These are phyloP conservation scores for Spodoptera littoralis DNA, from an alignment of 2,888 invertebrate genomes.

Conservation along the genomic window DNA sequence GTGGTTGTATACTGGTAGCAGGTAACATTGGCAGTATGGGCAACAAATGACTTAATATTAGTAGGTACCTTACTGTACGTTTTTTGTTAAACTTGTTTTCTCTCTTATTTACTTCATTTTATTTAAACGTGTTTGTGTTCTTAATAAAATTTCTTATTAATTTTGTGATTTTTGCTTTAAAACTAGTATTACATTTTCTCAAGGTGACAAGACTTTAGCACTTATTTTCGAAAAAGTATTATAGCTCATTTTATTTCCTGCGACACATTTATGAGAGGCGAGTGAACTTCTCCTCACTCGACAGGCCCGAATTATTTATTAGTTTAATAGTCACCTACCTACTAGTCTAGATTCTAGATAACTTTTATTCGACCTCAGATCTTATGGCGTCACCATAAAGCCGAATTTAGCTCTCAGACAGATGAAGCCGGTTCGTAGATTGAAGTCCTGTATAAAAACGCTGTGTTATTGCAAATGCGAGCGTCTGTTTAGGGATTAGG, in stretches of 20 bases:
- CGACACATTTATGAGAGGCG: slow-evolving; percentile 3
- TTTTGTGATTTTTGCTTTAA: no score
- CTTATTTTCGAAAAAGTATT: no score
- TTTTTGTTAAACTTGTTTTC: no score
- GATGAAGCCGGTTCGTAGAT: slow-evolving; percentile 42
- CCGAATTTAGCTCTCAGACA: slow-evolving; percentile 14
- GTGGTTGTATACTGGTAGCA: no score
- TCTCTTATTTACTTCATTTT: no score
- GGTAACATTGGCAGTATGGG: no score
- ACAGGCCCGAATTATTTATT: slow-evolving; percentile 22
- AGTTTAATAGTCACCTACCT: slow-evolving; percentile 8
- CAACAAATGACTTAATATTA: no score
- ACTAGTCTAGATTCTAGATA: slow-evolving; percentile 33
- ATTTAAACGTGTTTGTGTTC: no score
- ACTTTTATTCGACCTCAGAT: slow-evolving; percentile 30
- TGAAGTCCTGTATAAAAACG: slow-evolving; percentile 66
- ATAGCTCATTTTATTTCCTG: not conserved
- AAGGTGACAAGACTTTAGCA: no score
- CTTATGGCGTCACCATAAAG: slow-evolving; percentile 22
- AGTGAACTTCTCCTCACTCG: slow-evolving; percentile 16
- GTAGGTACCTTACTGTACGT: no score
- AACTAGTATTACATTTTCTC: no score
- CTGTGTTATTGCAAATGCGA: slow-evolving; percentile 41
- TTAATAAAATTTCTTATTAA: no score
- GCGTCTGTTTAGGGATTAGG: slow-evolving; percentile 56